Conservation (phyloP, 2,113 vertebrate species). For the Pheucticus melanocephalus region DNA sequence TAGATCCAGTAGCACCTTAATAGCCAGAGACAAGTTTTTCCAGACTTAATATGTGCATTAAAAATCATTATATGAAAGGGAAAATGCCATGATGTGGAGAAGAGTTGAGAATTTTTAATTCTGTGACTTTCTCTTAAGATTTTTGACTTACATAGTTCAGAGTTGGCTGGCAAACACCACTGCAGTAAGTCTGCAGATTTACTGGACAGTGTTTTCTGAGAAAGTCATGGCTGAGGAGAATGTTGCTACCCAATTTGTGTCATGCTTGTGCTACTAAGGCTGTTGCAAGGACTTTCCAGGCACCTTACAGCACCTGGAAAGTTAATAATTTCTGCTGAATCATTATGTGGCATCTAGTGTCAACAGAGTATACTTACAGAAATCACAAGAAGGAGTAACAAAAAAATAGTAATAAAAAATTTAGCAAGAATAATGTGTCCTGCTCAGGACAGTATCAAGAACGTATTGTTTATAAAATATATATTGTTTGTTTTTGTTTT, state of each 20-base stretch:
- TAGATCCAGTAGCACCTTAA: neutral
- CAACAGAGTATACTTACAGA: neutral
- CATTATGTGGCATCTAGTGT: neutral
- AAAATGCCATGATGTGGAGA: neutral
- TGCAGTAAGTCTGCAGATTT: neutral
- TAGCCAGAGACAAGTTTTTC: neutral
- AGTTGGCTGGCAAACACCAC: neutral
- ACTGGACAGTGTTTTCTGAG: neutral
- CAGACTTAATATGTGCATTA: neutral
- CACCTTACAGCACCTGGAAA: neutral
- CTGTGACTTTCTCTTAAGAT: neutral
- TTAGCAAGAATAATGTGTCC: neutral
- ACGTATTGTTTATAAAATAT: neutral
- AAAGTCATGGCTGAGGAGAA: neutral
- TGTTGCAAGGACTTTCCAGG: neutral
- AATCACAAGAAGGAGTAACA: neutral
- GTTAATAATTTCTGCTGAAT: neutral
- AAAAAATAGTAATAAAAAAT: neutral
- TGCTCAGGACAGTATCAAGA: neutral
- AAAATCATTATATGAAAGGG: neutral
- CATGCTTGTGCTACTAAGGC: neutral
- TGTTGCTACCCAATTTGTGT: neutral
- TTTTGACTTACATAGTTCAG: neutral
- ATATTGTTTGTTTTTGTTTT: slow-evolving; percentile 8
- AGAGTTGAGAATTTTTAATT: neutral